These are phyloP conservation scores for Julus scandinavius DNA, from an alignment of 2,888 invertebrate species.

Conservation along the genomic window DNA sequence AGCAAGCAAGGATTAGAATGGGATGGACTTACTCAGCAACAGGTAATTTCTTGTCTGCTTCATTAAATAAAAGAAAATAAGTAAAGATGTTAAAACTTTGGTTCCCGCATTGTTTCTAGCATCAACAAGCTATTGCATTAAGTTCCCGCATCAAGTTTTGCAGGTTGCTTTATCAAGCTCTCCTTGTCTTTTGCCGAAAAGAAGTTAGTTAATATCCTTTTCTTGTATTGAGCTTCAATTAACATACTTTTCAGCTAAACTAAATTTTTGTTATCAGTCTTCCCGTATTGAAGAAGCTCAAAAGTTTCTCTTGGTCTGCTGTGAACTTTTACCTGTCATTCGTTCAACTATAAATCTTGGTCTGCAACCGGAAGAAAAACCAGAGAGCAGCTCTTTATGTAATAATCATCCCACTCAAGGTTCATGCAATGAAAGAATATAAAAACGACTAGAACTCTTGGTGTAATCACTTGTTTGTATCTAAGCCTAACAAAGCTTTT, in stretches of 20 bases:
- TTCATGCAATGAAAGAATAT: no score
- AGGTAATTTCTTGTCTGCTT: conserved; percentile 63
- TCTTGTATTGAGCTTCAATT: neutral
- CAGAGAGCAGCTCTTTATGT: conserved; percentile 64
- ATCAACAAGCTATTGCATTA: conserved; percentile 66
- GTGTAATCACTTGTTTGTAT: no score
- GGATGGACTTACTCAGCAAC: conserved; percentile 66
- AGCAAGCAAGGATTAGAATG: conserved; percentile 64
- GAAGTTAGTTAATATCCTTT: conserved; percentile 61
- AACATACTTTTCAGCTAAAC: conserved; percentile 57
- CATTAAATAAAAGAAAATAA: no score
- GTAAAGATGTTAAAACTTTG: neutral
- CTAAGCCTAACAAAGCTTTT: neutral
- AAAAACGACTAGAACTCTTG: neutral
- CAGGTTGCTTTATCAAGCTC: conserved; percentile 84
- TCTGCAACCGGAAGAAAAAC: conserved; percentile 72
- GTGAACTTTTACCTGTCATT: conserved; percentile 84
- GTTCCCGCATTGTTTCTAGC: conserved; percentile 60
- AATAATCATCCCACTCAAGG: conserved; percentile 51
- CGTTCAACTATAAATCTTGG: conserved; percentile 80
- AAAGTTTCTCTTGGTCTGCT: conserved; percentile 81
- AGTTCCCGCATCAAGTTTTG: conserved; percentile 84
- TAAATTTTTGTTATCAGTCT: conserved; percentile 53
- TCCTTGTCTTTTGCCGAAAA: conserved; percentile 74
- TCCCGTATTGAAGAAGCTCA: conserved; percentile 77